Evolutionary conservation across 2,797 vertebrate genomes (phyloP), one percentile per base, ranked within the genome.

Genomic region (Silurus lanzhouensis): DNA sequence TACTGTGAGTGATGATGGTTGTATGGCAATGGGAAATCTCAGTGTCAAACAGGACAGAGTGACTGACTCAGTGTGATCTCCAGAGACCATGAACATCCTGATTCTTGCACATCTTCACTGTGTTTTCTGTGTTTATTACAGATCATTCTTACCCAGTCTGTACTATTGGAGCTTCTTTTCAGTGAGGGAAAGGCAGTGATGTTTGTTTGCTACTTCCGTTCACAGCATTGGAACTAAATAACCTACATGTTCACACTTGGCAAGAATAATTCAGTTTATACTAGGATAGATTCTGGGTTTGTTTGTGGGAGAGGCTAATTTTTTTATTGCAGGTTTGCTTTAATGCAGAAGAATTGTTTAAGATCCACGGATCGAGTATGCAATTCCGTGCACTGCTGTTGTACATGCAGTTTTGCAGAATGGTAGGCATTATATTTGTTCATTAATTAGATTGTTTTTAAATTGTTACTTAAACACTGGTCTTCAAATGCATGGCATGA

Each of bases 1-100:
- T 68, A 66, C 77, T 84, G 77, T 60, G 76, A 72, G 68, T 75
- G 85, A 87, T 84, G 82, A 87, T 64, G 48, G 58, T 27, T 78
- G 74, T 52, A 72, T 79, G 75, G 76, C 85, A 67, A 52, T 64
- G 67, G 82, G 86, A 84, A 81, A 81, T 87, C 82, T 66, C 82
- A 48, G 76, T 84, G 86, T 87, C 68, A 81, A 44, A 84, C 82
- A 84, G 83, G 83, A 84, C 78, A 55, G 19, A 31, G 61, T 27
- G 83, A 66, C 83, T 84, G 83, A 81, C 70, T 87, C 77, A 81
- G 52, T 84, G 71, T 48, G 61, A 81, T 84, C 77, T 64, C 70
- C 52, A 8, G 78, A 68, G 83, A 66, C 20, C 52, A 60, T 57
- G 4, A 76, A 60, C 63, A 64, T 64, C n/a, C 52, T 64, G 19